Evolutionary conservation across 2,888 invertebrate genomes (phyloP).

Genomic region (Tenthredo livida): DNA sequence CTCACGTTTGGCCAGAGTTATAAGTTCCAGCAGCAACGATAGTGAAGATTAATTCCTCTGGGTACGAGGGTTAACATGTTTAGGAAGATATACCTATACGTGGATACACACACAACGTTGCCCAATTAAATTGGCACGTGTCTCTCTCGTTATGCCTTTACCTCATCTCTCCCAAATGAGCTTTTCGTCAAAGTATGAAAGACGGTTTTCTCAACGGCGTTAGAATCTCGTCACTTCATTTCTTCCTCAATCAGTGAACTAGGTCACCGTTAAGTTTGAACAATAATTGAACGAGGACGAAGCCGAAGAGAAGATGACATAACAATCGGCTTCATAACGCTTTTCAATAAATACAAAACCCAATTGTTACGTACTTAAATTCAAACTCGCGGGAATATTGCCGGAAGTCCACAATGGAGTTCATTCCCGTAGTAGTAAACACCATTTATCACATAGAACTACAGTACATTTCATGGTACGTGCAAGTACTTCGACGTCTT

Average conservation of each 20-base stretch:
- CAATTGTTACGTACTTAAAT: background rate
- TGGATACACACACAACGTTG: background rate
- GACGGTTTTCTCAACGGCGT: background rate
- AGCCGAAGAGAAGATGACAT: background rate
- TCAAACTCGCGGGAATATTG: background rate
- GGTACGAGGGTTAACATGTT: conserved; percentile 16
- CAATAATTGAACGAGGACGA: background rate
- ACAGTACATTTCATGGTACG: background rate
- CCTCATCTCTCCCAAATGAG: background rate
- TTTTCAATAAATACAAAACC: background rate
- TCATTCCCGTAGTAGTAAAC: conserved; percentile 12
- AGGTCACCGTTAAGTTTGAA: background rate
- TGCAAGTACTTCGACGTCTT: background rate
- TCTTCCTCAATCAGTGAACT: background rate
- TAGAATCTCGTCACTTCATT: background rate
- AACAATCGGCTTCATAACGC: background rate
- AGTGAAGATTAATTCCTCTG: conserved; percentile 29
- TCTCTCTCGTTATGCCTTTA: background rate
- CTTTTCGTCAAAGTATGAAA: background rate
- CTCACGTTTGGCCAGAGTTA: background rate
- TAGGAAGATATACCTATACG: conserved; percentile 1
- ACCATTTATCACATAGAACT: conserved; percentile 6
- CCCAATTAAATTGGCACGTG: background rate
- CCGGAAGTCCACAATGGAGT: background rate
- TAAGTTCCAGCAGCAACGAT: conserved; percentile 1